phyloP scores from a whole-genome alignment of 2,888 invertebrate species.

The Acleris emargana region DNA sequence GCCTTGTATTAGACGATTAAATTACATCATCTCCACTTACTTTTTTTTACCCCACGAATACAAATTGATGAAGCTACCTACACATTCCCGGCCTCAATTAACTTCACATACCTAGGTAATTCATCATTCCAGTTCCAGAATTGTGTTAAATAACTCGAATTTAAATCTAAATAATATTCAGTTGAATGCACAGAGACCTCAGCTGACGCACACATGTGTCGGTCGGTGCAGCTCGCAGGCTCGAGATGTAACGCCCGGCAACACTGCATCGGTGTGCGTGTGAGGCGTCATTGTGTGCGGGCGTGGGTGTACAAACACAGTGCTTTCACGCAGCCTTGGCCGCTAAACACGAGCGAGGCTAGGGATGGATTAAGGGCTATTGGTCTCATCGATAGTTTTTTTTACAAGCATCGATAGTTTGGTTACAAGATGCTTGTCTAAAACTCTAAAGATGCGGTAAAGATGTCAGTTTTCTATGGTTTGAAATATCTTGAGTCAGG shows the following conservation, averaged over 20 bases:
- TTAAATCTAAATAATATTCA: slow-evolving; percentile 1
- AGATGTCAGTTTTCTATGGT: no score
- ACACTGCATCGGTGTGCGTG: slow-evolving; percentile 39
- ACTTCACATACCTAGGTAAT: no score
- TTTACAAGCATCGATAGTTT: neutral
- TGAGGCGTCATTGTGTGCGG: slow-evolving; percentile 35
- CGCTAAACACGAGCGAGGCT: slow-evolving; percentile 79
- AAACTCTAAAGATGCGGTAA: no score
- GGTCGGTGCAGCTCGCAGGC: slow-evolving; percentile 25
- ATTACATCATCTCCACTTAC: no score
- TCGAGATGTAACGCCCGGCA: slow-evolving; percentile 37
- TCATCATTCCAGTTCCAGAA: no score
- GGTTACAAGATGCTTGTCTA: no score
- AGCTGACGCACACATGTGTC: slow-evolving; percentile 30
- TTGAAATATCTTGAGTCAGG: no score
- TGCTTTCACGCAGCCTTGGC: slow-evolving; percentile 84
- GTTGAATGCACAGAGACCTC: slow-evolving; percentile 44
- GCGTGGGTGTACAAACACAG: slow-evolving; percentile 57
- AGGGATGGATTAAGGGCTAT: slow-evolving; percentile 53
- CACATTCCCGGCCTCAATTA: no score
- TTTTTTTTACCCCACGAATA: no score
- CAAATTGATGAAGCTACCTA: no score
- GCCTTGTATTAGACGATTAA: no score
- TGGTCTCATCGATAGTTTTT: neutral
- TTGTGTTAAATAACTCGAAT: neutral